phyloP scores from a whole-genome alignment of 2,797 vertebrate genomes.

The Sebastes nivosus region DNA sequence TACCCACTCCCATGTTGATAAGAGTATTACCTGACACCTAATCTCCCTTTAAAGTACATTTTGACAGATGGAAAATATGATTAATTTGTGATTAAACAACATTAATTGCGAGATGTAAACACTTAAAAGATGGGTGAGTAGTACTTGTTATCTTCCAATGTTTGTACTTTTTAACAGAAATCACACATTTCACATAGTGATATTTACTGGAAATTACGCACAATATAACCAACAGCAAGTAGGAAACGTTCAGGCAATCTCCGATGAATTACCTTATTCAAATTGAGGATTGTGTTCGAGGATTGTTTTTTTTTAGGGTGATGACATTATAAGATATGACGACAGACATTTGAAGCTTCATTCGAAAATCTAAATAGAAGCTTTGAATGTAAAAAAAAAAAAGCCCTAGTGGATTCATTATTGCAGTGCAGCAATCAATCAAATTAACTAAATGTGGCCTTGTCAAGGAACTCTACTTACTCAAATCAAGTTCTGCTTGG shows the following conservation, averaged over 20 bases:
- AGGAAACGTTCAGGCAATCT: no score
- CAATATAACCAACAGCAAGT: no score
- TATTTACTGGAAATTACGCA: neutral
- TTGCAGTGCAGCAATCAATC: neutral
- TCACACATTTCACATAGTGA: neutral
- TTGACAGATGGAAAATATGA: no score
- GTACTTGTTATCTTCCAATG: neutral
- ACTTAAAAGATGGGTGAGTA: no score
- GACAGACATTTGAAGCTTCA: neutral
- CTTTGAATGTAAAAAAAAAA: neutral
- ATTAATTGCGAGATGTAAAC: no score
- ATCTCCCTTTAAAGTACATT: no score
- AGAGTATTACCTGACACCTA: no score
- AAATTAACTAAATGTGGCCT: conserved; percentile 1
- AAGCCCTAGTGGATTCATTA: neutral
- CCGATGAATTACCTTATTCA: neutral
- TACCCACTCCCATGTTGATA: no score
- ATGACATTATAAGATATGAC: neutral
- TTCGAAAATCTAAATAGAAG: neutral
- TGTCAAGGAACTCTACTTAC: neutral
- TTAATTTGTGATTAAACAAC: no score
- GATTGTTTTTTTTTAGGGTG: neutral
- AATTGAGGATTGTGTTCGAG: neutral
- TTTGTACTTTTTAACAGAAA: neutral
- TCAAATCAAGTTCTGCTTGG: neutral